Evolutionary conservation across 2,888 invertebrate genomes (phyloP), one percentile per base, ranked within the genome.

Genomic region (Hydrotaea cyrtoneurina): DNA sequence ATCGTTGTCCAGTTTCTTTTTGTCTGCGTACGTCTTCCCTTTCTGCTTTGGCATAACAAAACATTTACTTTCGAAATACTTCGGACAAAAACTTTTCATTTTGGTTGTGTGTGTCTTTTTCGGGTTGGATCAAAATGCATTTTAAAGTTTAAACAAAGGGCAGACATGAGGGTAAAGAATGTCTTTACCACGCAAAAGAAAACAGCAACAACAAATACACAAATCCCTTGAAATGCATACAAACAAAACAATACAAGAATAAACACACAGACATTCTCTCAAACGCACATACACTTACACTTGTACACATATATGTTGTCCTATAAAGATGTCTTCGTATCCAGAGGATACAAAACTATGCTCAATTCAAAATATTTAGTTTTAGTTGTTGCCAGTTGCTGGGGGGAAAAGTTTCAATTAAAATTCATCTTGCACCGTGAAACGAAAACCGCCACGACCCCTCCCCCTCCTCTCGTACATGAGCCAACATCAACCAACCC

Each of bases 381-480:
- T 69, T 69, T 69, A 23, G 69, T 66, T 66, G 69, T 66, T 66
- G 66, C 55, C 59, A 21, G 59, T 59, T 21, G 59, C 26, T 59
- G 26, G 57, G 5, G 15, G 0, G 15, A 15, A 55, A 85, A 85
- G 74, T 82, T 82, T 82, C 79, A 85, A 85, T 85, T 82, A 81
- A 85, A 85, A 82, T 77, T 79, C 69, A 85, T 59, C 76, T 85
- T 62, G 57, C 50, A 8, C 39, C 11, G 39, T 39, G 39, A 10
- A 39, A n/a, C n/a, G n/a, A n/a, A 36, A 36, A 36, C n/a, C n/a
- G n/a, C n/a, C n/a, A n/a, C n/a, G 31, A 31, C 31, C 31, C 3
- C 31, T 31, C 31, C 7, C 31, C 31, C 3, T 31, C 31, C 31
- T 7, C 31, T 31, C 7, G 7, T 2, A 2, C 31, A 2, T 4